Conservation (phyloP, 1,140 invertebrate genomes). For the Ganaspis sp. region DNA sequence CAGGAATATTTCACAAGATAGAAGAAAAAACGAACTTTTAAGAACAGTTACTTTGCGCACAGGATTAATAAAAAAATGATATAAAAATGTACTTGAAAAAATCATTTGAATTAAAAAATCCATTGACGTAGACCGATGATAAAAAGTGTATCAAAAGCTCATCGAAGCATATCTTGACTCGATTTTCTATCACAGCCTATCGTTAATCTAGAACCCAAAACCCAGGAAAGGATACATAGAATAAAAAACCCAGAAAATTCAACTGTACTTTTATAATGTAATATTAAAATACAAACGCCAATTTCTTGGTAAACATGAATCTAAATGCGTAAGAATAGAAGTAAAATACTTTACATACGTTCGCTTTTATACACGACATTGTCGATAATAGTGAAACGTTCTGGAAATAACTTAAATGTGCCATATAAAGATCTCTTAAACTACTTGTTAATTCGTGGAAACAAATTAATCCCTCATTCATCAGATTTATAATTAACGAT, state of each 20-base stretch:
- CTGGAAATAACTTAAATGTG: slow-evolving; percentile 1
- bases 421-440: not conserved
- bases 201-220: not conserved
- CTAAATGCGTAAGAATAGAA: not conserved
- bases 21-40: too few relatives aligned
- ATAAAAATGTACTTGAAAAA: not conserved
- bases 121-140: not conserved
- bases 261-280: slow-evolving; percentile 11
- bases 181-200: not conserved
- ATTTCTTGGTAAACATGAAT: slow-evolving; percentile 19
- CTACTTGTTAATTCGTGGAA: not conserved
- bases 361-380: not conserved
- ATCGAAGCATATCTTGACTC: not conserved
- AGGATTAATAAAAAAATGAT: not conserved
- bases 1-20: too few relatives aligned
- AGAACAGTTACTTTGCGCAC: not conserved
- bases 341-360: not conserved
- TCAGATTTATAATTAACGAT: not conserved
- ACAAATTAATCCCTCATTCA: not conserved
- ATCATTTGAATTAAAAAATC: not conserved
- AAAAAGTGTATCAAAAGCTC: slow-evolving; percentile 5
- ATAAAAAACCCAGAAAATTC: not conserved
- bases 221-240: not conserved
- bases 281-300: slow-evolving; percentile 25
- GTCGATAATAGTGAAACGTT: not conserved